Conservation (phyloP, 2,113 vertebrate species). For the Tympanuchus pallidicinctus region DNA sequence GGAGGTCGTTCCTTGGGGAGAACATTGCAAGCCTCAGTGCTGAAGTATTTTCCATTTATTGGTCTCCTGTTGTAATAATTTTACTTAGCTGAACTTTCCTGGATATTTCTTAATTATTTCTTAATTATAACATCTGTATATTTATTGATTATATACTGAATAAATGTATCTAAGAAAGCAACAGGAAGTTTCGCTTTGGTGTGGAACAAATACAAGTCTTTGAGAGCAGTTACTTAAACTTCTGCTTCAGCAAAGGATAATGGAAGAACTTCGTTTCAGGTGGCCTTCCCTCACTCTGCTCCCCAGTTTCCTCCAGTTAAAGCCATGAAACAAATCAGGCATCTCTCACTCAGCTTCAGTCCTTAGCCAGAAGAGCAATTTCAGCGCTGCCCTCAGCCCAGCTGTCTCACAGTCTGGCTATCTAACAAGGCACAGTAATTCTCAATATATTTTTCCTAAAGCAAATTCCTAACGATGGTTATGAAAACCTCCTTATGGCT, state of each 20-base stretch:
- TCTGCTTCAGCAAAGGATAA: neutral
- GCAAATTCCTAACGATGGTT: constrained; percentile 62
- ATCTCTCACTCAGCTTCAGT: neutral
- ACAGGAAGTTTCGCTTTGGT: neutral
- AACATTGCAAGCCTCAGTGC: too few species aligned
- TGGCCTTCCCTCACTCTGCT: neutral
- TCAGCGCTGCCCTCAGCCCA: constrained; percentile 41
- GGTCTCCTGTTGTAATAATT: too few species aligned
- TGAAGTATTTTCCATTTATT: too few species aligned
- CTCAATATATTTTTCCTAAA: constrained; percentile 29
- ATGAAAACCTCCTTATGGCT: constrained; percentile 58
- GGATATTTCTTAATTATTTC: too few species aligned
- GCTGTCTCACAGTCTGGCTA: constrained; percentile 57
- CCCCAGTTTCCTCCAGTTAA: neutral
- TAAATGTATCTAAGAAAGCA: constrained; percentile 6
- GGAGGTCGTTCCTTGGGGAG: too few species aligned
- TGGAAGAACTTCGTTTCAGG: neutral
- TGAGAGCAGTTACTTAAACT: neutral
- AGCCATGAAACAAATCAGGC: neutral
- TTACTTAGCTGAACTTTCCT: too few species aligned
- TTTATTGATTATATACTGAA: too few species aligned
- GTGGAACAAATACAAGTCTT: neutral
- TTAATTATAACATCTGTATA: too few species aligned
- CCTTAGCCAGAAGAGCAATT: constrained; percentile 53
- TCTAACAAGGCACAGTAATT: constrained; percentile 38